Evolutionary conservation across 2,113 vertebrate species (phyloP).

Genomic region (Puffinus mauretanicus): DNA sequence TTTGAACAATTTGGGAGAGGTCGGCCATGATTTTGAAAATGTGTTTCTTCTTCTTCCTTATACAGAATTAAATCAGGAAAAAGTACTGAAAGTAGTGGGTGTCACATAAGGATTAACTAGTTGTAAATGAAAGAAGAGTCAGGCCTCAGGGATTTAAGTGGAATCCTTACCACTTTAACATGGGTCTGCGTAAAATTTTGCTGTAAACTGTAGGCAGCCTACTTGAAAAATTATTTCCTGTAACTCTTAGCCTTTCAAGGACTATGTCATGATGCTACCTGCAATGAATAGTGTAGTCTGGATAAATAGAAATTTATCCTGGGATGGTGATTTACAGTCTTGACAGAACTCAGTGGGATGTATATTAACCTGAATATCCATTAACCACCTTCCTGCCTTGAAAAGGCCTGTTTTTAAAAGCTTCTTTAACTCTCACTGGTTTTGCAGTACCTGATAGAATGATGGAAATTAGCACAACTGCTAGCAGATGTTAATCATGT

Average conservation of each 20-base stretch:
- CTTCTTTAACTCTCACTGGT: constrained; percentile 5
- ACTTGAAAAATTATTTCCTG: not conserved
- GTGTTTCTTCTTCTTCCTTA: not conserved
- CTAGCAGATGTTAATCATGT: constrained; percentile 61
- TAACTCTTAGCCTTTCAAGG: not conserved
- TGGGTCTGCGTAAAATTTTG: not conserved
- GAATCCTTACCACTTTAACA: not conserved
- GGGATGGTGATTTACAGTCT: constrained; percentile 25
- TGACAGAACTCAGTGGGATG: constrained; percentile 11
- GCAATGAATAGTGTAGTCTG: not conserved
- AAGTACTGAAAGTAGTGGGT: not conserved
- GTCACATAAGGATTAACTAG: not conserved
- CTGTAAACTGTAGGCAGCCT: not conserved
- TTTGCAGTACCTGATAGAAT: not conserved
- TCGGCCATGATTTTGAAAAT: not conserved
- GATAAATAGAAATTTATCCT: constrained; percentile 7
- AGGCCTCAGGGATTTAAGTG: not conserved
- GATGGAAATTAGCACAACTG: constrained; percentile 18
- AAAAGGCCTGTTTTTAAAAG: constrained; percentile 13
- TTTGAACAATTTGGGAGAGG: not conserved
- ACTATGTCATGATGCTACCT: not conserved
- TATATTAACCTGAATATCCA: not conserved
- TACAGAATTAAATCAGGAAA: not conserved
- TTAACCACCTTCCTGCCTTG: constrained; percentile 1
- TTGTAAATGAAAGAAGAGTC: not conserved